Evolutionary conservation across 2,888 invertebrate genomes (phyloP).

Genomic region (Melieria picta): DNA sequence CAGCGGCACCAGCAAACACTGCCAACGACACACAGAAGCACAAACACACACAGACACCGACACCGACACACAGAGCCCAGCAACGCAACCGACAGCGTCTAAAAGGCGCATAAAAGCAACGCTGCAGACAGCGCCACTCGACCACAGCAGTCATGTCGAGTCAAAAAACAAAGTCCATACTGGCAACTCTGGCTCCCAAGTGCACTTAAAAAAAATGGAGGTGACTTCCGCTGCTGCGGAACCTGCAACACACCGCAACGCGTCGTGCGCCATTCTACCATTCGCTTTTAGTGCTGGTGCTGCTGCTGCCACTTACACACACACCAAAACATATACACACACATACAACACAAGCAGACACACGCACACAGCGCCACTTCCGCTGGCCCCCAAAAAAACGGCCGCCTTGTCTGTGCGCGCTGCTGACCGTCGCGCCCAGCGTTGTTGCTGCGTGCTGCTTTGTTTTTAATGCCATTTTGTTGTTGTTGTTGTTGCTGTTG

Average conservation of each 20-base stretch:
- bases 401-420: background rate
- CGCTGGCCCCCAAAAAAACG: background rate
- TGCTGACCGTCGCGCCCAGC: background rate
- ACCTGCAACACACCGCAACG: too few relatives aligned
- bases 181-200: constrained; percentile 14
- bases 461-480: background rate
- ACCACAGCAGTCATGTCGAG: too few relatives aligned
- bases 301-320: background rate
- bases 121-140: too few relatives aligned
- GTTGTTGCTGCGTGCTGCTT: background rate
- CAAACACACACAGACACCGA: constrained; percentile 5
- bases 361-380: background rate
- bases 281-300: too few relatives aligned
- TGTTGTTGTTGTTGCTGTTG: constrained; percentile 9
- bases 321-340: constrained; percentile 6
- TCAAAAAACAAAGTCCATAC: too few relatives aligned
- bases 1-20: too few relatives aligned
- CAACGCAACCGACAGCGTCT: background rate
- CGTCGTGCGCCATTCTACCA: too few relatives aligned
- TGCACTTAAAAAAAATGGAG: constrained; percentile 23
- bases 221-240: too few relatives aligned
- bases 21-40: background rate
- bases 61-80: background rate
- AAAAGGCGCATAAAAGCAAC: too few relatives aligned
- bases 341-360: background rate